phyloP scores from a whole-genome alignment of 2,113 vertebrate genomes.

The Alexandromys fortis region DNA sequence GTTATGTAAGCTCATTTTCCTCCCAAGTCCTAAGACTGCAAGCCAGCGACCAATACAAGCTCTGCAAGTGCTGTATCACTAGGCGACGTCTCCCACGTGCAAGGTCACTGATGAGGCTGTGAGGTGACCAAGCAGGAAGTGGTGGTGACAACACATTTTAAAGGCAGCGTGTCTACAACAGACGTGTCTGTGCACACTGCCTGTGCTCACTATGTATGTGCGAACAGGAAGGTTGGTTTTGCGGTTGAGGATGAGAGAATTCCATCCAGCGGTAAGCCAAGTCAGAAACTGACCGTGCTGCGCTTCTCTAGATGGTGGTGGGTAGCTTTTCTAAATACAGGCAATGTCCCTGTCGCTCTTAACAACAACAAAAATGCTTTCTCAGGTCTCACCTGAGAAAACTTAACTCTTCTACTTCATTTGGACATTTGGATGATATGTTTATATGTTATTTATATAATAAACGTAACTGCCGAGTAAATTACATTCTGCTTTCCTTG shows the following conservation, averaged over 20 bases:
- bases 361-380: neutral
- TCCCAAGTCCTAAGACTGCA: neutral
- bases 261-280: neutral
- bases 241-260: neutral
- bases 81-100: neutral
- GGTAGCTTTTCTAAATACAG: neutral
- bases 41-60: neutral
- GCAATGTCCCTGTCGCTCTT: neutral
- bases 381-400: neutral
- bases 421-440: neutral
- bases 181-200: neutral
- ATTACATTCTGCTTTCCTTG: neutral
- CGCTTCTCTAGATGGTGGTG: neutral
- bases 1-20: neutral
- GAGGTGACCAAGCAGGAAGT: conserved; percentile 20
- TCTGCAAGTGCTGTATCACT: neutral
- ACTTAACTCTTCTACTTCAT: neutral
- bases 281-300: neutral
- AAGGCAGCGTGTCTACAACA: neutral
- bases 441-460: neutral
- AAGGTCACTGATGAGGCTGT: neutral
- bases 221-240: neutral
- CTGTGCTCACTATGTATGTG: neutral
- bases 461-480: neutral
- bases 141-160: neutral